A percentile compares a stretch with the other conserved stretches of the same genome.
phyloP scores from a whole-genome alignment of 2,797 vertebrate species.

The Lacerta viridis region DNA sequence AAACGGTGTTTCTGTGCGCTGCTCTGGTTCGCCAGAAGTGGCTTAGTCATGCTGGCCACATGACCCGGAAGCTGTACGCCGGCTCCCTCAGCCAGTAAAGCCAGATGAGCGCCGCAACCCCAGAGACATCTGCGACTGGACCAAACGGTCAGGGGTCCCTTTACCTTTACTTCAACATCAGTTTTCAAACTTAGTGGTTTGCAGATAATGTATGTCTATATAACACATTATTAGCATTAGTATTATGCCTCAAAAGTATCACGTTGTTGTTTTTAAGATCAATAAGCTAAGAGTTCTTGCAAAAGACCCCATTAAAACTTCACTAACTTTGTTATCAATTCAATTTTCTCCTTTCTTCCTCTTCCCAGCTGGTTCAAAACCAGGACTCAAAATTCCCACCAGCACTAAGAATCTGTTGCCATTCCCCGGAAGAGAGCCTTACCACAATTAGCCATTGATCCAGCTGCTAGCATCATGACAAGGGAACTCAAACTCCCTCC shows the following conservation, averaged over 20 bases:
- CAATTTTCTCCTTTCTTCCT: slow-evolving; percentile 60
- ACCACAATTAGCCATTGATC: slow-evolving; percentile 71
- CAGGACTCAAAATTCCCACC: slow-evolving; percentile 44
- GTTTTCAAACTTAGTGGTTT: not conserved
- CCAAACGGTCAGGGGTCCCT: no score
- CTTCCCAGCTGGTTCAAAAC: slow-evolving; percentile 62
- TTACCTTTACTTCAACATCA: not conserved
- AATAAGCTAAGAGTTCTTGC: slow-evolving; percentile 29
- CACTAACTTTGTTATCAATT: slow-evolving; percentile 65
- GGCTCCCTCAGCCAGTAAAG: no score
- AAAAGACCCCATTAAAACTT: slow-evolving; percentile 56
- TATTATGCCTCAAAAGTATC: slow-evolving; percentile 15
- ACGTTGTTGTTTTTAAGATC: slow-evolving; percentile 32
- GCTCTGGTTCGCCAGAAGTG: no score
- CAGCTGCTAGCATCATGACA: slow-evolving; percentile 53
- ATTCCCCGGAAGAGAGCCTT: slow-evolving; percentile 59
- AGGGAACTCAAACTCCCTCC: slow-evolving; percentile 62
- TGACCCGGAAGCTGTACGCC: no score
- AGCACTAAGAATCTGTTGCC: slow-evolving; percentile 52
- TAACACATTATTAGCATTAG: slow-evolving; percentile 1
- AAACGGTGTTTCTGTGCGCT: no score
- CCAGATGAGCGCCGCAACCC: no score
- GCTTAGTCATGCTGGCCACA: no score
- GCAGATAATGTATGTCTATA: not conserved
- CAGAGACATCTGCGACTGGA: no score